Conservation (phyloP, 1,140 invertebrate species). For the Mycetomoellerius zeteki region DNA sequence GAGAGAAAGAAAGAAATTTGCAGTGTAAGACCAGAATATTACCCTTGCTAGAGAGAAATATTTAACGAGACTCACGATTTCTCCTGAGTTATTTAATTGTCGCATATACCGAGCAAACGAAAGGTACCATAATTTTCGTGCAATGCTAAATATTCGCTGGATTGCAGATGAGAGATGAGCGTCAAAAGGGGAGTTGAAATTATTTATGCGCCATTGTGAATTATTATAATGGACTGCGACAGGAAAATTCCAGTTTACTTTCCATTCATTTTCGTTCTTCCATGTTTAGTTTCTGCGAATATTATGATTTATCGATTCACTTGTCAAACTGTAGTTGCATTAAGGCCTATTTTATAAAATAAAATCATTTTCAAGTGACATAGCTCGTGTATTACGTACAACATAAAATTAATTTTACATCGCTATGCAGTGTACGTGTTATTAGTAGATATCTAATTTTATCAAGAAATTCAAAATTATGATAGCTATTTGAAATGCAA, state of each 20-base stretch:
- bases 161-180: constrained; percentile 4
- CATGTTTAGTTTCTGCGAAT: constrained; percentile 10
- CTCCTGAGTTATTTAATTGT: constrained; percentile 48
- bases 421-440: not conserved
- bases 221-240: constrained; percentile 36
- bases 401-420: not conserved
- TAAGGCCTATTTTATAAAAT: constrained; percentile 15
- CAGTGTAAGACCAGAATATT: not conserved
- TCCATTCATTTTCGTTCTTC: constrained; percentile 41
- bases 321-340: not conserved
- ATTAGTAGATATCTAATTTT: not conserved
- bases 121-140: constrained; percentile 21
- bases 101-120: constrained; percentile 17
- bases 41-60: not conserved
- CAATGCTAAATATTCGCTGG: constrained; percentile 37
- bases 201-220: constrained; percentile 38
- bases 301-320: constrained; percentile 29
- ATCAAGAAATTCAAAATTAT: constrained; percentile 2
- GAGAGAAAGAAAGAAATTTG: not conserved
- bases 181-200: constrained; percentile 19
- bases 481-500: not conserved
- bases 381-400: not conserved
- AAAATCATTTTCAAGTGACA: not conserved
- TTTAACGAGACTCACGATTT: not conserved
- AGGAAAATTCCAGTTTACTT: constrained; percentile 18